Evolutionary conservation across 2,888 invertebrate species (phyloP).

Genomic region (Drosophila subquinaria): DNA sequence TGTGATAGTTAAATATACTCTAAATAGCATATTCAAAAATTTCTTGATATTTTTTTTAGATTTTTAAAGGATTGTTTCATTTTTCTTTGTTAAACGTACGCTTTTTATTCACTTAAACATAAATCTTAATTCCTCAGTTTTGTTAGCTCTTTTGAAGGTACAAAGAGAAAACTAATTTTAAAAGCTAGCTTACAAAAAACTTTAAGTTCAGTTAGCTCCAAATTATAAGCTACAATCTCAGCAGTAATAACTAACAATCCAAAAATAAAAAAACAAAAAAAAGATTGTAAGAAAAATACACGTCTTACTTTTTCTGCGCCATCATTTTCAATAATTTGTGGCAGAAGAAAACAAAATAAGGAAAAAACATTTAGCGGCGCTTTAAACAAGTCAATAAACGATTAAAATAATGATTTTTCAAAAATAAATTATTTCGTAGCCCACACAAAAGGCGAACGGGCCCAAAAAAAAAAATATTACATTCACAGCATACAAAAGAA

Average conservation of each 20-base stretch:
- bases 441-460: slow-evolving; percentile 64
- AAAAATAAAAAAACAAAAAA: no score
- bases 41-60: neutral
- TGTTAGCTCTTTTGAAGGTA: neutral
- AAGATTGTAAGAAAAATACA: neutral
- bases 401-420: slow-evolving; percentile 78
- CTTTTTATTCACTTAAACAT: neutral
- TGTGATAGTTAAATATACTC: no score
- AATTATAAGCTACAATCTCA: slow-evolving; percentile 18
- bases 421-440: slow-evolving; percentile 41
- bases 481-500: slow-evolving; percentile 48
- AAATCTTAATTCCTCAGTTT: no score
- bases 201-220: slow-evolving; percentile 7
- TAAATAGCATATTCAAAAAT: neutral
- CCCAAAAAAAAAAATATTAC: slow-evolving; percentile 29
- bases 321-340: slow-evolving; percentile 83
- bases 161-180: neutral
- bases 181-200: no score
- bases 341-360: slow-evolving; percentile 19
- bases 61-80: neutral
- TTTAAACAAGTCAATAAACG: slow-evolving; percentile 82
- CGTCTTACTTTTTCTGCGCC: slow-evolving; percentile 68
- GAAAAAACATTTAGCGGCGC: slow-evolving; percentile 64
- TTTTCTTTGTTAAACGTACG: no score
- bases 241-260: slow-evolving; percentile 19